Evolutionary conservation across 2,797 vertebrate species (phyloP).

Genomic region (Oceanodroma leucorhoa): DNA sequence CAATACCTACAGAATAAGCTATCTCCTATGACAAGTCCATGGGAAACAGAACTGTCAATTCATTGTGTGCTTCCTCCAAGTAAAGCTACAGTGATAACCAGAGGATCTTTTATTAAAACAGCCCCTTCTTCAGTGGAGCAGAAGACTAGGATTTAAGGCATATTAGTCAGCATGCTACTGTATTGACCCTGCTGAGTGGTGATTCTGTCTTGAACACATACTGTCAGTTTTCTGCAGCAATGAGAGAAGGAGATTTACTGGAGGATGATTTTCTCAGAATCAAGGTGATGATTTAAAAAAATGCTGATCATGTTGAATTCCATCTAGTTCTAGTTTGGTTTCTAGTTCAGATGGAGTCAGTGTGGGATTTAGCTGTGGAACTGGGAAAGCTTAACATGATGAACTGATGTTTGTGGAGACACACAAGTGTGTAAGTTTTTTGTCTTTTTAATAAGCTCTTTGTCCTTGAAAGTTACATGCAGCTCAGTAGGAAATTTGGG

Average conservation of each 20-base stretch:
- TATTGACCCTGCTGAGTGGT: background rate
- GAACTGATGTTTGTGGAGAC: background rate
- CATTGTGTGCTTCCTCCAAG: background rate
- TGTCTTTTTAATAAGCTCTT: background rate
- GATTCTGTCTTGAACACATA: background rate
- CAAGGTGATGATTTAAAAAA: background rate
- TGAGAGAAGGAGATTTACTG: background rate
- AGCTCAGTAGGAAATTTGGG: background rate
- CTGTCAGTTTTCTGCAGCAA: background rate
- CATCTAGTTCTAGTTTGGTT: background rate
- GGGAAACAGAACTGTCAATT: background rate
- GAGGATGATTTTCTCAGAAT: background rate
- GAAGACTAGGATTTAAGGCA: background rate
- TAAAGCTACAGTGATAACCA: background rate
- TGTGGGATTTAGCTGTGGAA: background rate
- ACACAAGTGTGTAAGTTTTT: background rate
- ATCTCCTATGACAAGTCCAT: background rate
- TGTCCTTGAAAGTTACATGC: background rate
- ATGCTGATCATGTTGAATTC: background rate
- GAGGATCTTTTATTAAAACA: background rate
- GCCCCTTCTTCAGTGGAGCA: background rate
- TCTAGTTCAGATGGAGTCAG: background rate
- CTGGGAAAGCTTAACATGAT: background rate
- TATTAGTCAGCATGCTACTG: background rate
- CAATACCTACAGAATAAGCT: background rate